Percentiles rank a stretch among this genome's conserved stretches.
These are phyloP conservation scores for Clinocottus analis DNA, from an alignment of 2,113 vertebrate species.

Conservation along the genomic window DNA sequence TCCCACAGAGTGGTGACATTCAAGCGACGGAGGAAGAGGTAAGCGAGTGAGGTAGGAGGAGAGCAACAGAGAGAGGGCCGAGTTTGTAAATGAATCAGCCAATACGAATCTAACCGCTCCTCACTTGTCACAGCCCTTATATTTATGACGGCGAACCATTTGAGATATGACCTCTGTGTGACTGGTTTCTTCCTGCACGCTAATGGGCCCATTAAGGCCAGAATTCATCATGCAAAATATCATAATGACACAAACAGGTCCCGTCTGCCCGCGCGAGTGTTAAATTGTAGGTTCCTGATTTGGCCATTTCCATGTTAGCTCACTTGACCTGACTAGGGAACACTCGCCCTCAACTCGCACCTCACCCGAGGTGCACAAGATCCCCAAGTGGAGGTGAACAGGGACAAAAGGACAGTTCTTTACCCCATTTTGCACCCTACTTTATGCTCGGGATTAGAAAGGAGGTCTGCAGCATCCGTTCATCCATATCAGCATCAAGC, in stretches of 20 bases:
- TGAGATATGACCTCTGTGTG: constrained; percentile 71
- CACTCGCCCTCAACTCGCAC: neutral
- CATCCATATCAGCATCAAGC: constrained; percentile 41
- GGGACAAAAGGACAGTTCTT: constrained; percentile 39
- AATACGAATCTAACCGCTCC: constrained; percentile 59
- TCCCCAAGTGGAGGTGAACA: neutral
- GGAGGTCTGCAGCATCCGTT: constrained; percentile 18
- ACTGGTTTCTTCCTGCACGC: constrained; percentile 67
- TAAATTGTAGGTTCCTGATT: constrained; percentile 27
- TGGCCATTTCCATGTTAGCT: constrained; percentile 32
- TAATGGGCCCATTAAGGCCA: constrained; percentile 64
- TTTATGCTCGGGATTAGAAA: constrained; percentile 37
- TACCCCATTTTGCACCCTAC: neutral
- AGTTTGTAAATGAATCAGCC: constrained; percentile 78
- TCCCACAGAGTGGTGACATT: constrained; percentile 82
- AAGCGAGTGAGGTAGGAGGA: constrained; percentile 47
- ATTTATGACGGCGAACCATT: constrained; percentile 74
- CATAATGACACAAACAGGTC: constrained; percentile 59
- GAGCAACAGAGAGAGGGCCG: constrained; percentile 31
- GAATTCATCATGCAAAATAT: constrained; percentile 66
- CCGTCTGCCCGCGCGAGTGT: constrained; percentile 11
- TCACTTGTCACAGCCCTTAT: constrained; percentile 60
- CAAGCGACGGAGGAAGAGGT: constrained; percentile 70
- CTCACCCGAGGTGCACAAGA: neutral
- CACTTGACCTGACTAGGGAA: constrained; percentile 39